These are phyloP conservation scores for Patella depressa DNA, from an alignment of 2,888 invertebrate genomes.

Conservation along the genomic window DNA sequence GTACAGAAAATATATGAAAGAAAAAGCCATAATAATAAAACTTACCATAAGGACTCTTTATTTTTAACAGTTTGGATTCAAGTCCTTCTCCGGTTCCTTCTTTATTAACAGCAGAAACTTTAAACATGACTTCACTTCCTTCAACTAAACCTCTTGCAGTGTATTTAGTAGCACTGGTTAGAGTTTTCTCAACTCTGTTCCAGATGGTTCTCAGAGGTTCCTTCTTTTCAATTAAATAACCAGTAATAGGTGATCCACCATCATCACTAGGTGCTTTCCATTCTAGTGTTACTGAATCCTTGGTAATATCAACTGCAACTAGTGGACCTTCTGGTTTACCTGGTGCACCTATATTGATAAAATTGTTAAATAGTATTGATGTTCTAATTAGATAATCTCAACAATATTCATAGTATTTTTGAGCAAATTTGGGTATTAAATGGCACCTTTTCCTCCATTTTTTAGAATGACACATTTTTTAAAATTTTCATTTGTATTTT, in stretches of 20 bases:
- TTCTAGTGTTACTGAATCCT: conserved; percentile 73
- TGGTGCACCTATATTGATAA: conserved; percentile 63
- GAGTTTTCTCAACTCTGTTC: conserved; percentile 58
- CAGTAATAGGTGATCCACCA: conserved; percentile 72
- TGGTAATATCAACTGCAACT: conserved; percentile 71
- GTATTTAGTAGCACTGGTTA: conserved; percentile 73
- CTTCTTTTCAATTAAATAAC: conserved; percentile 85
- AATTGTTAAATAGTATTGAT: not conserved
- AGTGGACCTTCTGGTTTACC: conserved; percentile 70
- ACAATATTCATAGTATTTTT: not conserved
- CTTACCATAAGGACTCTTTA: conserved; percentile 84
- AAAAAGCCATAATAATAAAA: conserved; percentile 26
- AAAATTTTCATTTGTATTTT: not conserved
- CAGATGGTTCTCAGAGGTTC: conserved; percentile 56
- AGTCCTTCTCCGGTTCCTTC: conserved; percentile 84
- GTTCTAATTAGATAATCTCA: not conserved
- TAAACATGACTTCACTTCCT: conserved; percentile 87
- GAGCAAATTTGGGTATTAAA: too few species aligned
- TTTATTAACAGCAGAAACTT: conserved; percentile 88
- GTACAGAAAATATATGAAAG: not conserved
- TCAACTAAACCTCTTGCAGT: conserved; percentile 78
- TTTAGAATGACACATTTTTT: not conserved
- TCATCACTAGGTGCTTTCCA: conserved; percentile 73
- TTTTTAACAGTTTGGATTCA: conserved; percentile 65
- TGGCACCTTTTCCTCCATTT: too few species aligned